A percentile compares a stretch with the other conserved stretches of the same genome.
Conservation (phyloP, 2,888 invertebrate species). For the Caenorhabditis virilis region DNA sequence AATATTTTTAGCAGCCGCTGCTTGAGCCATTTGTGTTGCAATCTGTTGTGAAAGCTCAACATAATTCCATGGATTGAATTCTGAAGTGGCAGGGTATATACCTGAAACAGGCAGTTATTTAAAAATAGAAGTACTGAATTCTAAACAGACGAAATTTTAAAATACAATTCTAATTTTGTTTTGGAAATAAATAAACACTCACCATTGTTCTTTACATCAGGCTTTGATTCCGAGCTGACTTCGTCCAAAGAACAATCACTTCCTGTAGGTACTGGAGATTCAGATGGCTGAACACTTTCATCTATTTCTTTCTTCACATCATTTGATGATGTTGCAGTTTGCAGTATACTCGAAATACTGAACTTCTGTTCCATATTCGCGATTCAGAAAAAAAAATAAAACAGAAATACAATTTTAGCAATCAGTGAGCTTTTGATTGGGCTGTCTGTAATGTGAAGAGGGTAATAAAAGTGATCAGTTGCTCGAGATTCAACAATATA, state of each 20-base stretch:
- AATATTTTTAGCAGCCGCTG: slow-evolving; percentile 4
- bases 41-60: slow-evolving; percentile 33
- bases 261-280: slow-evolving; percentile 15
- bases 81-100: slow-evolving; percentile 6
- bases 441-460: slow-evolving; percentile 8
- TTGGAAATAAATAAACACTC: no score
- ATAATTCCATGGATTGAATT: slow-evolving; percentile 32
- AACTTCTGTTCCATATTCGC: slow-evolving; percentile 18
- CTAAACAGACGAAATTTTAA: neutral
- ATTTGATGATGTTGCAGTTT: slow-evolving; percentile 1
- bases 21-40: slow-evolving; percentile 42
- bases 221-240: neutral
- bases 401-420: no score
- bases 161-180: no score
- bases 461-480: slow-evolving; percentile 26
- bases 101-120: slow-evolving; percentile 1
- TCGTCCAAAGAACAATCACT: slow-evolving; percentile 20
- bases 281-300: neutral
- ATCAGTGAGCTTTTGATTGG: no score
- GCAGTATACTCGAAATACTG: slow-evolving; percentile 14
- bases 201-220: neutral
- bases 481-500: slow-evolving; percentile 11
- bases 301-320: neutral
- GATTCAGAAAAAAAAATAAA: neutral
- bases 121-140: neutral